Evolutionary conservation across 2,113 vertebrate species (phyloP).

Genomic region (Probosciger aterrimus): DNA sequence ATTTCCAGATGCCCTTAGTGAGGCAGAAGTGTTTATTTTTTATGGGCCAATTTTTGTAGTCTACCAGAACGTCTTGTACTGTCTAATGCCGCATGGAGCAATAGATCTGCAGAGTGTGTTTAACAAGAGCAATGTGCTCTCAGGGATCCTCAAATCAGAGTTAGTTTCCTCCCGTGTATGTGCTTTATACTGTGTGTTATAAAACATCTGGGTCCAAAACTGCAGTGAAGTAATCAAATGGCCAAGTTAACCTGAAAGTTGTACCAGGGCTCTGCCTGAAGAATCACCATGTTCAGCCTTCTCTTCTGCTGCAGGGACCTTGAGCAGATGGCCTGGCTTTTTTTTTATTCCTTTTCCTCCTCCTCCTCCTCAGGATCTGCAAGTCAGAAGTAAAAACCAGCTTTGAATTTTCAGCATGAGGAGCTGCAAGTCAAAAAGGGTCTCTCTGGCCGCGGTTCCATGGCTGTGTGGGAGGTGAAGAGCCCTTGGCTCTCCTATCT

Average conservation of each 20-base stretch:
- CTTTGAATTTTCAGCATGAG: constrained; percentile 12
- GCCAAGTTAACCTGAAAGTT: constrained; percentile 35
- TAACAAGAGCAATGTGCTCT: constrained; percentile 47
- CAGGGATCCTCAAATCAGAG: constrained; percentile 42
- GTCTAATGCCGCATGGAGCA: constrained; percentile 29
- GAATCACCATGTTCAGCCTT: neutral
- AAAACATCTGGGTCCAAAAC: constrained; percentile 51
- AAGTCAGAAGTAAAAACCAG: constrained; percentile 35
- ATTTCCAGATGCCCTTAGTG: constrained; percentile 51
- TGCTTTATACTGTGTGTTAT: neutral
- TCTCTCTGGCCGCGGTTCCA: neutral
- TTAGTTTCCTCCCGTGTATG: neutral
- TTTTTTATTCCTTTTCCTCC: neutral
- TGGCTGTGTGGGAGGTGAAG: neutral
- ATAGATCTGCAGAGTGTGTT: constrained; percentile 53
- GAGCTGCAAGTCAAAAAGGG: neutral
- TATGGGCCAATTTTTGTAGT: constrained; percentile 48
- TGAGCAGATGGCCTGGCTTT: constrained; percentile 36
- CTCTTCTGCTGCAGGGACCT: constrained; percentile 3
- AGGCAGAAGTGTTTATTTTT: constrained; percentile 60
- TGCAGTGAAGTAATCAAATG: neutral
- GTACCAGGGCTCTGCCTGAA: neutral
- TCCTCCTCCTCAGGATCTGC: constrained; percentile 28
- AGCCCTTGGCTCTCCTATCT: neutral
- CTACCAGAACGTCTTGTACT: constrained; percentile 44